Evolutionary conservation across 2,888 invertebrate species (phyloP).

Genomic region (Lathronympha strigana): DNA sequence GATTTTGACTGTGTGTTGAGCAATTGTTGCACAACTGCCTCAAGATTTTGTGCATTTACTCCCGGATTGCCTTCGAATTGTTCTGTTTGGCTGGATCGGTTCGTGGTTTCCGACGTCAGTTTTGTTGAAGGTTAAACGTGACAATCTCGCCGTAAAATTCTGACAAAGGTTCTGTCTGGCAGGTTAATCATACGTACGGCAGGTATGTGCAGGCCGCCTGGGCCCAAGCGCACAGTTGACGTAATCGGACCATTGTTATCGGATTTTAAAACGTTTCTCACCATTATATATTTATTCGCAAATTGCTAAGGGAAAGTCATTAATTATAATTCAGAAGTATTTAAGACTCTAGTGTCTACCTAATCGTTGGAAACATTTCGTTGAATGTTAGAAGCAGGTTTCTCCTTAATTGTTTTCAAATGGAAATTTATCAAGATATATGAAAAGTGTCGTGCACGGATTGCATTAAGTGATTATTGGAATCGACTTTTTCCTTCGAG

Average conservation of each 20-base stretch:
- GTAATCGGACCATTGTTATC: slow-evolving; percentile 63
- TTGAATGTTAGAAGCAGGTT: slow-evolving; percentile 22
- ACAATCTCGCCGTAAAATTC: slow-evolving; percentile 14
- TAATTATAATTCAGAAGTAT: slow-evolving; percentile 46
- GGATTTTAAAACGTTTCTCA: slow-evolving; percentile 57
- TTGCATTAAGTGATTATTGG: slow-evolving; percentile 46
- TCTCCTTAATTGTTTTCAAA: slow-evolving; percentile 20
- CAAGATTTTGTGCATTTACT: slow-evolving; percentile 52
- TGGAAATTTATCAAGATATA: slow-evolving; percentile 29
- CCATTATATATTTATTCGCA: slow-evolving; percentile 57
- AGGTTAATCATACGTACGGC: background rate
- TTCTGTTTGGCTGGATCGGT: slow-evolving; percentile 51
- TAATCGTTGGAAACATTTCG: slow-evolving; percentile 26
- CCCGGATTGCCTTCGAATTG: slow-evolving; percentile 49
- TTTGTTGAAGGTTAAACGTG: slow-evolving; percentile 50
- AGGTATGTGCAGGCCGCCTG: slow-evolving; percentile 37
- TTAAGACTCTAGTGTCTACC: slow-evolving; percentile 25
- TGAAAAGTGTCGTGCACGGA: slow-evolving; percentile 41
- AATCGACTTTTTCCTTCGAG: slow-evolving; percentile 44
- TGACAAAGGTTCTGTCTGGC: slow-evolving; percentile 7
- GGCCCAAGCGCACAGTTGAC: slow-evolving; percentile 43
- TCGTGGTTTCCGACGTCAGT: slow-evolving; percentile 51
- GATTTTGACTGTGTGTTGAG: slow-evolving; percentile 62
- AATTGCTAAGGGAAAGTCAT: slow-evolving; percentile 58
- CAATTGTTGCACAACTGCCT: slow-evolving; percentile 52